Percentiles rank a stretch among this genome's conserved stretches.
Conservation (phyloP, 1,140 invertebrate genomes). For the Diuraphis noxia region DNA sequence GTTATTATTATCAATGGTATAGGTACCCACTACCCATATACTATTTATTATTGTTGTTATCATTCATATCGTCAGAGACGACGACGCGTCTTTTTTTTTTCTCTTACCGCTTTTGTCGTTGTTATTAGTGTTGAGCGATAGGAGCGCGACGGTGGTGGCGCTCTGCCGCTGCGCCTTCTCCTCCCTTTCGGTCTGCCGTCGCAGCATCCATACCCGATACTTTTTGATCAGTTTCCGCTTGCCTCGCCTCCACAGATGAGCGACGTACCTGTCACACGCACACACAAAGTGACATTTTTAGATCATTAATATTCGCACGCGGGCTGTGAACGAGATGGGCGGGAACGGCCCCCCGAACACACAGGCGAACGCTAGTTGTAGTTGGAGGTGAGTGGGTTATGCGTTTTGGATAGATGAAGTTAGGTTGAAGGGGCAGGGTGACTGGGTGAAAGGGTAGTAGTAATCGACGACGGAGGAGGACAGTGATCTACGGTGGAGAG, state of each 20-base stretch:
- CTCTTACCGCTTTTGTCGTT: constrained; percentile 44
- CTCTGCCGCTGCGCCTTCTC: constrained; percentile 27
- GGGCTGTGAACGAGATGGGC: neutral
- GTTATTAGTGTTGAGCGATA: constrained; percentile 44
- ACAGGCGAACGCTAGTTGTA: too few species aligned
- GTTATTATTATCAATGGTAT: neutral
- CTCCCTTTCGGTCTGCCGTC: constrained; percentile 59
- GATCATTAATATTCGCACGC: constrained; percentile 33
- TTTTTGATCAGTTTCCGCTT: constrained; percentile 82
- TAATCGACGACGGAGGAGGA: neutral
- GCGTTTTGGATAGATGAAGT: too few species aligned
- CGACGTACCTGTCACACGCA: constrained; percentile 72
- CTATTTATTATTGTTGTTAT: neutral
- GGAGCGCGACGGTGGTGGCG: constrained; percentile 59
- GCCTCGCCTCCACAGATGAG: constrained; percentile 82
- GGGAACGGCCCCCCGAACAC: neutral
- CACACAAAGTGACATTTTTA: constrained; percentile 53
- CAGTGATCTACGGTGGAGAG: neutral
- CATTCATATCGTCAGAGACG: neutral
- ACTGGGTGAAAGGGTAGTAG: neutral
- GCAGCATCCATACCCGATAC: constrained; percentile 70
- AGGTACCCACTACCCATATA: neutral
- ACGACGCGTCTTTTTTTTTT: neutral
- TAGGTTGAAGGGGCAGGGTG: neutral
- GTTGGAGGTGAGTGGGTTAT: too few species aligned